Percentiles rank a stretch among this genome's conserved stretches.
phyloP scores from a whole-genome alignment of 2,113 vertebrate species.

The Paracanthobrama guichenoti region DNA sequence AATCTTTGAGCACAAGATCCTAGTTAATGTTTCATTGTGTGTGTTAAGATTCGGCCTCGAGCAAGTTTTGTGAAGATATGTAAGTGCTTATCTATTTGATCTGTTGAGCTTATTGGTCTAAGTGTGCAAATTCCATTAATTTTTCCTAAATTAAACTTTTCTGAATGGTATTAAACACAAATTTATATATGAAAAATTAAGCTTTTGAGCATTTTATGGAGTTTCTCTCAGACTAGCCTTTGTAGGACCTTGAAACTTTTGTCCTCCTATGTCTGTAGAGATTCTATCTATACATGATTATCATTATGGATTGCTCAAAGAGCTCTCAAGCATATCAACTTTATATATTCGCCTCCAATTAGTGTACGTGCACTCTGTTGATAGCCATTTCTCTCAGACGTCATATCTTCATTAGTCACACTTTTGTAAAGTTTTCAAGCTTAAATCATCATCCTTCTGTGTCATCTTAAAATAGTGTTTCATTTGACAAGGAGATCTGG shows the following conservation, averaged over 20 bases:
- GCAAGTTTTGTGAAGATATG: constrained; percentile 16
- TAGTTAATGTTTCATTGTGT: constrained; percentile 13
- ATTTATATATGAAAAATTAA: not conserved
- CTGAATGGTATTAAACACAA: not conserved
- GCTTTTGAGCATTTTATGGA: not conserved
- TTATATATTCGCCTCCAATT: not conserved
- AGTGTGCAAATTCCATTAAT: not conserved
- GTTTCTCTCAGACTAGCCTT: not conserved
- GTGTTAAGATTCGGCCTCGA: constrained; percentile 11
- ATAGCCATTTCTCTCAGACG: not conserved
- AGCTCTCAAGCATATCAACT: not conserved
- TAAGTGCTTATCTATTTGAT: constrained; percentile 33
- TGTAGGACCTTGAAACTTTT: not conserved
- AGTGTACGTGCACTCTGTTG: not conserved
- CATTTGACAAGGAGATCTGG: not conserved
- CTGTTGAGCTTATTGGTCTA: not conserved
- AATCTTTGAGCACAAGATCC: not conserved
- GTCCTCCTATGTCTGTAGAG: not conserved
- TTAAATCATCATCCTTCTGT: too few relatives aligned
- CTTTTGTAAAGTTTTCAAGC: not conserved
- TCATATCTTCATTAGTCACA: not conserved
- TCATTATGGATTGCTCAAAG: not conserved
- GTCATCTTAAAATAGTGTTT: not conserved
- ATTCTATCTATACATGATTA: not conserved
- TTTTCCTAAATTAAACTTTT: not conserved